phyloP scores from a whole-genome alignment of 2,888 invertebrate species.

The Axea sp. region DNA sequence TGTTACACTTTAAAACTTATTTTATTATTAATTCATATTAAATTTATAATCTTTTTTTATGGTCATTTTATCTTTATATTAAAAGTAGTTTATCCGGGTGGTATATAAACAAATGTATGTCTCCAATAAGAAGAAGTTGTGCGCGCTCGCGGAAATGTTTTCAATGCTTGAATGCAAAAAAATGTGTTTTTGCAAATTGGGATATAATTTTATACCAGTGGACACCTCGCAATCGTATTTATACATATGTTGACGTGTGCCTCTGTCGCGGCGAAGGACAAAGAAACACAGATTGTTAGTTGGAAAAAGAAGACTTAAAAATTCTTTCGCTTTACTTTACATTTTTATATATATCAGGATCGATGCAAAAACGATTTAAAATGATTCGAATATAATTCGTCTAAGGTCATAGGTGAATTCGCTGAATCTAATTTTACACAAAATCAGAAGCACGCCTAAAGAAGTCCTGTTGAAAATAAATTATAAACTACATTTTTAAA shows the following conservation, averaged over 20 bases:
- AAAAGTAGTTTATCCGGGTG: too few species aligned
- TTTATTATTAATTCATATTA: too few species aligned
- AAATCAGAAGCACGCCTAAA: conserved; percentile 23
- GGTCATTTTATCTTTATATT: too few species aligned
- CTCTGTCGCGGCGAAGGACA: conserved; percentile 41
- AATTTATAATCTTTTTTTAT: too few species aligned
- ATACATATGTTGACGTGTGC: conserved; percentile 25
- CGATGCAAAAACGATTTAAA: conserved; percentile 50
- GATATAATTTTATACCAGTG: too few species aligned
- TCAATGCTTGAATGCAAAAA: too few species aligned
- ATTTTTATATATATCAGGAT: conserved; percentile 34
- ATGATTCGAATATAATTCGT: conserved; percentile 28
- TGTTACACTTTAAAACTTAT: too few species aligned
- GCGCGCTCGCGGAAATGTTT: too few species aligned
- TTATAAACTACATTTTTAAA: too few species aligned
- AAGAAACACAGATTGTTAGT: conserved; percentile 43
- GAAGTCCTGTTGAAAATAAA: conserved; percentile 15
- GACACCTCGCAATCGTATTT: conserved; percentile 26
- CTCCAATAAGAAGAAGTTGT: too few species aligned
- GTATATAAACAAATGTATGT: too few species aligned
- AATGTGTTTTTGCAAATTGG: too few species aligned
- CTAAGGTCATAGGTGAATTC: conserved; percentile 48
- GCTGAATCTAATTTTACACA: conserved; percentile 39
- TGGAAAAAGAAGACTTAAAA: conserved; percentile 56
- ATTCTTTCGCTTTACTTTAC: conserved; percentile 43